Evolutionary conservation across 2,888 invertebrate genomes (phyloP), one percentile per base, ranked within the genome.

Genomic region (Chesias legatella): DNA sequence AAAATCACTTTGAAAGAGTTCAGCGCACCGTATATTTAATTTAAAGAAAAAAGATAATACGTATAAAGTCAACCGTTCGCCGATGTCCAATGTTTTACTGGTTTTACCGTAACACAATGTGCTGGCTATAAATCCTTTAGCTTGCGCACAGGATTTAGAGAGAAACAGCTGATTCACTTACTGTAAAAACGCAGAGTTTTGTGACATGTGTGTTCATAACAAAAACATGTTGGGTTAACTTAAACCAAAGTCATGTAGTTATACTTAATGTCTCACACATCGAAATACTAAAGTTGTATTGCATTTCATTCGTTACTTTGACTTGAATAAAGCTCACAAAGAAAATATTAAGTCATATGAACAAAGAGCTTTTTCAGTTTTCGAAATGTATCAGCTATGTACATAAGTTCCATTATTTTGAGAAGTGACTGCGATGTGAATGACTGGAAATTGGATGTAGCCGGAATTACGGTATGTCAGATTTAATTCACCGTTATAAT

Each of bases 371-470:
- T n/a, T n/a, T n/a, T n/a, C n/a, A n/a, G n/a, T n/a, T n/a, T n/a
- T n/a, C n/a, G n/a, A n/a, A n/a, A n/a, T n/a, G n/a, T n/a, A n/a
- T n/a, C n/a, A n/a, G n/a, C n/a, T n/a, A n/a, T n/a, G n/a, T n/a
- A n/a, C n/a, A n/a, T n/a, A 30, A 35, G 31, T 41, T 25, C 1
- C 22, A 17, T 30, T 17, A 33, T 47, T 50, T 48, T 23, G 41
- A 30, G 20, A 37, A 44, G 43, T 43, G 48, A 39, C 43, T 48
- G 50, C 32, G 29, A 45, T 43, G 43, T 44, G 53, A 46, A 48
- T 49, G 46, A 53, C 47, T 40, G 40, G 48, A 28, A 46, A 51
- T 47, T 47, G 48, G 39, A 46, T 34, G 41, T 32, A 26, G 33
- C 30, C 22, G 25, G 42, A 43, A 39, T 48, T 40, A 47, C 43